Conservation (phyloP, 2,888 invertebrate genomes). For the Polyploca ridens region DNA sequence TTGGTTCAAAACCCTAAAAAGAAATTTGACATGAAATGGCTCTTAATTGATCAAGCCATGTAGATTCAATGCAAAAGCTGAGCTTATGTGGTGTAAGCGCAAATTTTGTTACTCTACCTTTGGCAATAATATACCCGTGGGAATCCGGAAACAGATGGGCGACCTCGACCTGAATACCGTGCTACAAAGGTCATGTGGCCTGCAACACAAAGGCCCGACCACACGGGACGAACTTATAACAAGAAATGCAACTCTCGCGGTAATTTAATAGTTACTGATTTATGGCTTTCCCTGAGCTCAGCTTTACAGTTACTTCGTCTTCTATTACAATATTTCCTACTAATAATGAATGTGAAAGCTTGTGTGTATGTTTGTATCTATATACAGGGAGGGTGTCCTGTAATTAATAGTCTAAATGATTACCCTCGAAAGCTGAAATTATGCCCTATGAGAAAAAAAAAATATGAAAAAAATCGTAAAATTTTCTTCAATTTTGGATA, state of each 20-base stretch:
- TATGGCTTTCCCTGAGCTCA: background rate
- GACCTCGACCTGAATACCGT: slow-evolving; percentile 67
- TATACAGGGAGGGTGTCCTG: too few species aligned
- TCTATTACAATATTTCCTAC: too few species aligned
- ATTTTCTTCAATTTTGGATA: too few species aligned
- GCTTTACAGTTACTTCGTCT: background rate
- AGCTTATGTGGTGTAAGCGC: slow-evolving; percentile 26
- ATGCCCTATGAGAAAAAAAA: too few species aligned
- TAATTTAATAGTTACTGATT: background rate
- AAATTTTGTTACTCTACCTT: slow-evolving; percentile 36
- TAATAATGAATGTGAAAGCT: too few species aligned
- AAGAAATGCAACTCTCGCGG: background rate
- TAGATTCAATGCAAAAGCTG: slow-evolving; percentile 10
- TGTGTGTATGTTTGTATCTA: too few species aligned
- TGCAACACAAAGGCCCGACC: slow-evolving; percentile 41
- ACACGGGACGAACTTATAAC: slow-evolving; percentile 31
- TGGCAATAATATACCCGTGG: slow-evolving; percentile 40
- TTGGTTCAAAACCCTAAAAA: too few species aligned
- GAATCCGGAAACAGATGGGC: slow-evolving; percentile 45
- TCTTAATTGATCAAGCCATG: slow-evolving; percentile 20
- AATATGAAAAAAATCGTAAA: too few species aligned
- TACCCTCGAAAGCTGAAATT: too few species aligned
- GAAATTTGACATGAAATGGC: too few species aligned
- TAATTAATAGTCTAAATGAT: too few species aligned
- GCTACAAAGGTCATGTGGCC: slow-evolving; percentile 55